Percentiles rank a stretch among this genome's conserved stretches.
Evolutionary conservation across 2,797 vertebrate species (phyloP).

Genomic region (Danio tinwini): DNA sequence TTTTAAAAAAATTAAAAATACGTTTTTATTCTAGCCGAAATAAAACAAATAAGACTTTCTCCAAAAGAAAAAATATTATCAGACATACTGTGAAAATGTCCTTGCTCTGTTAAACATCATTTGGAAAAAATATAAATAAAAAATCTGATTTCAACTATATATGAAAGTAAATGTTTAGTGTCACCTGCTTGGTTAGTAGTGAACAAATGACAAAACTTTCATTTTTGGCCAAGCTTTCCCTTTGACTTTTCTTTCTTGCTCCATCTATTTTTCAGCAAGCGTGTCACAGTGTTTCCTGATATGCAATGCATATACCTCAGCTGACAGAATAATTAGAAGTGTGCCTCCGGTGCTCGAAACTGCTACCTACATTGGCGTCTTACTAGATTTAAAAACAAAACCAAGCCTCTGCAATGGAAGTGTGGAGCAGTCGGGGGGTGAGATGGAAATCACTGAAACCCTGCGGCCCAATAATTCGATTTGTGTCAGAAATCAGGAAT

Average conservation of each 20-base stretch:
- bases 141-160: too few relatives aligned
- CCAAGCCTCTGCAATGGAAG: constrained; percentile 49
- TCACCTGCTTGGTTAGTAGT: too few relatives aligned
- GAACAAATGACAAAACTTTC: too few relatives aligned
- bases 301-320: neutral
- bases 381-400: neutral
- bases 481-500: constrained; percentile 97
- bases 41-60: too few relatives aligned
- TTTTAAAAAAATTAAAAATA: too few relatives aligned
- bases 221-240: too few relatives aligned
- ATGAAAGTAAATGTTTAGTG: too few relatives aligned
- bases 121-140: too few relatives aligned
- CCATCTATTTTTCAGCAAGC: neutral
- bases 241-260: neutral
- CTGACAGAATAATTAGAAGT: constrained; percentile 4
- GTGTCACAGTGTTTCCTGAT: neutral
- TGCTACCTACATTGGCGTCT: neutral
- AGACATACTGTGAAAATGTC: too few relatives aligned
- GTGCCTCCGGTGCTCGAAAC: neutral
- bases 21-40: too few relatives aligned
- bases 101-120: too few relatives aligned
- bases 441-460: constrained; percentile 64
- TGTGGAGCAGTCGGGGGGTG: constrained; percentile 41
- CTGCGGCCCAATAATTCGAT: constrained; percentile 95
- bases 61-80: too few relatives aligned